phyloP scores from a whole-genome alignment of 2,113 vertebrate genomes.

The Amphiprion ocellaris region DNA sequence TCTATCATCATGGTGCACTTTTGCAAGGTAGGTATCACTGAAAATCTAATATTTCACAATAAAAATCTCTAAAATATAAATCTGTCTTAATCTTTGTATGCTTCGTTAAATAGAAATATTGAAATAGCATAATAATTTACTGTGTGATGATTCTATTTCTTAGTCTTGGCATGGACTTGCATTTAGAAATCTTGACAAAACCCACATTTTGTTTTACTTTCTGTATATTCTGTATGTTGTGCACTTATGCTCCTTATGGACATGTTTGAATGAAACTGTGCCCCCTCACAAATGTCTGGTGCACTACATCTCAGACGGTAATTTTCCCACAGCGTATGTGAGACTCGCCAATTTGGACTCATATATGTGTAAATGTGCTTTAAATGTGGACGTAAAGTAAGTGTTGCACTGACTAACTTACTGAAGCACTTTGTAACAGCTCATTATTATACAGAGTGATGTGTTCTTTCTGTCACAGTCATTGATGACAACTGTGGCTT shows the following conservation, averaged over 20 bases:
- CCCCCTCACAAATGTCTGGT: constrained; percentile 18
- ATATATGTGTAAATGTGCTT: constrained; percentile 24
- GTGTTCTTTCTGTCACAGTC: not conserved
- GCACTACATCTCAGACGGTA: constrained; percentile 22
- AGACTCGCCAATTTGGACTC: constrained; percentile 18
- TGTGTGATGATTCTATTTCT: not conserved
- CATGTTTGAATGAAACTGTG: constrained; percentile 13
- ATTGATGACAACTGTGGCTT: not conserved
- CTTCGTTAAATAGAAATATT: not conserved
- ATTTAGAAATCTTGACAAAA: not conserved
- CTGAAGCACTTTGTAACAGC: not conserved
- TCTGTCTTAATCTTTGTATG: not conserved
- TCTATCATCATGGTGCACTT: not conserved
- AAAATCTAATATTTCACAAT: too few relatives aligned
- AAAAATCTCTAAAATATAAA: not conserved
- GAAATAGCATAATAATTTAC: not conserved
- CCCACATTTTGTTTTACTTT: not conserved
- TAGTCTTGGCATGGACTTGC: not conserved
- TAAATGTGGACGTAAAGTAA: constrained; percentile 8
- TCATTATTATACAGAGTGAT: constrained; percentile 21
- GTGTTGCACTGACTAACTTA: not conserved
- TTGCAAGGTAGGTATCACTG: too few relatives aligned
- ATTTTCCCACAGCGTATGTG: not conserved
- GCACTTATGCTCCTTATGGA: not conserved
- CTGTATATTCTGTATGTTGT: not conserved